Evolutionary conservation across 2,113 vertebrate genomes (phyloP).

Genomic region (Chaetops frenatus): DNA sequence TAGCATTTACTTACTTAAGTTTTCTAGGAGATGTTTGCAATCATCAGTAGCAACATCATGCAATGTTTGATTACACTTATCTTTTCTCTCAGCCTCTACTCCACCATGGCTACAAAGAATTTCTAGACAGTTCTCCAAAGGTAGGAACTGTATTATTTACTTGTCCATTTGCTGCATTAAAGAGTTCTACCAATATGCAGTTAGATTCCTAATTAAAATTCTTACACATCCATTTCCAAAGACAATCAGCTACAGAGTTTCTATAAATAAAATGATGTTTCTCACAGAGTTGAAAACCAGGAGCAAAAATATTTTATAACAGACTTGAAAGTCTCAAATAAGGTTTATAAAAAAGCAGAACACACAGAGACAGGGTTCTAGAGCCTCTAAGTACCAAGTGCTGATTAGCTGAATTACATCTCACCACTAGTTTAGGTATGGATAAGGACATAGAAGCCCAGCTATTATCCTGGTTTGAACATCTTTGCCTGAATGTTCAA

Average conservation of each 20-base stretch:
- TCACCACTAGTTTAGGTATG: background rate
- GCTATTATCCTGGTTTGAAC: background rate
- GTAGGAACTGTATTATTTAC: slow-evolving; percentile 53
- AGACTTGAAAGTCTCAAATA: background rate
- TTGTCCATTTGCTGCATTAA: background rate
- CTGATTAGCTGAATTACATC: background rate
- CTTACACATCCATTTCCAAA: background rate
- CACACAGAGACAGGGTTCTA: background rate
- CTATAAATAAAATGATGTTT: background rate
- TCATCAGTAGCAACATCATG: slow-evolving; percentile 96
- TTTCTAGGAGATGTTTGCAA: slow-evolving; percentile 96
- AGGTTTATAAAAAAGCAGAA: background rate
- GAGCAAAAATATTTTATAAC: background rate
- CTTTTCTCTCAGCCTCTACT: slow-evolving; percentile 86
- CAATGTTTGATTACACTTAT: slow-evolving; percentile 87
- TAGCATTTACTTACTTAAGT: slow-evolving; percentile 80
- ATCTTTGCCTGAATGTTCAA: background rate
- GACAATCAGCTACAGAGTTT: background rate
- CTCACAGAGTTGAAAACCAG: background rate
- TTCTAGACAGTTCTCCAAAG: slow-evolving; percentile 89
- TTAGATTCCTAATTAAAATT: background rate
- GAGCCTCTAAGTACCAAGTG: background rate
- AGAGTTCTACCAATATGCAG: background rate
- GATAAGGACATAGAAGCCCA: background rate
- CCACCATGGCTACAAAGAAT: slow-evolving; percentile 87